Conservation (phyloP, 2,888 invertebrate species). For the Polyommatus icarus region DNA sequence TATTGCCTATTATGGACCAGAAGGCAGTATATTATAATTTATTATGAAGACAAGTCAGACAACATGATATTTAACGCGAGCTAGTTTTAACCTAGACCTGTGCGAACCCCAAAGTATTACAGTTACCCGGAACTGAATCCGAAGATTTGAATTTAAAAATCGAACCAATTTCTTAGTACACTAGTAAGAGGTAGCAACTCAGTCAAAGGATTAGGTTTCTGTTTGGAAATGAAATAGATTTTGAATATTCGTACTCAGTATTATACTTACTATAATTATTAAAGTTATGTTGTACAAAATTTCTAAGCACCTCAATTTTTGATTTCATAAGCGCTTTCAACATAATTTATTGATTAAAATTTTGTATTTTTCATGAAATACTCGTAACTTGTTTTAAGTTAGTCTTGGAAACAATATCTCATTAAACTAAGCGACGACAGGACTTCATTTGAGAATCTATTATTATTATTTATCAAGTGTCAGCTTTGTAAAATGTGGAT, state of each 20-base stretch:
- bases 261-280: not conserved
- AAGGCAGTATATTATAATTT: no score
- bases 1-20: no score
- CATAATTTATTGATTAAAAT: no score
- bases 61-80: no score
- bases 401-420: not conserved
- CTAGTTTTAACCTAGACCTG: no score
- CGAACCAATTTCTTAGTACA: not conserved
- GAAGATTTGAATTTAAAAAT: not conserved
- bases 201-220: not conserved
- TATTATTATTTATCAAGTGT: slow-evolving; percentile 5
- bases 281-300: not conserved
- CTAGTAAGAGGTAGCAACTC: not conserved
- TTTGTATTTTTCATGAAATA: not conserved
- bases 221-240: not conserved
- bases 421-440: not conserved
- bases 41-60: no score
- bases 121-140: no score
- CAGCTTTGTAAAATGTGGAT: slow-evolving; percentile 8
- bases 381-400: not conserved
- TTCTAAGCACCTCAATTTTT: not conserved
- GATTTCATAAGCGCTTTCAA: no score
- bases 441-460: not conserved
- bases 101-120: no score
- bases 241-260: not conserved